Base-by-base conservation (phyloP, 2,113 vertebrate species). In the Malaclemys terrapin region DNA sequence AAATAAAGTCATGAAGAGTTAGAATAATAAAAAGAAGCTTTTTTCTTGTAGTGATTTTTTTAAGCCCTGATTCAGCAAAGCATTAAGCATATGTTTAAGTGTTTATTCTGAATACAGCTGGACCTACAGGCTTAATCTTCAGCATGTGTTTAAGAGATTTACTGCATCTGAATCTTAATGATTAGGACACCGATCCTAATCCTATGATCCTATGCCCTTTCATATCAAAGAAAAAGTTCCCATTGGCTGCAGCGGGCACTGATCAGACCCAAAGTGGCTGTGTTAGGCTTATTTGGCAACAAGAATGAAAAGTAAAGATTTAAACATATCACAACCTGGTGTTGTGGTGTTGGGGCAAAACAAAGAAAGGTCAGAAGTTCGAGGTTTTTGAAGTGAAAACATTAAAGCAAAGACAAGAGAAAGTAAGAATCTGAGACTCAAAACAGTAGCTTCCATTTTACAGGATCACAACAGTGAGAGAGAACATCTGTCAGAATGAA, bases 171-270 rank as follows among this genome's bases (percentile, higher is more conserved):
- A 85, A 65, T 3, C 3, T 50, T 65, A 65, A 35, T 17, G 62
- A 35, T 35, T 65, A 35, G 13, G 31, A 7, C 62, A 65, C 29
- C 35, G 85, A n/a, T 2, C 1, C 56, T 54, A 22, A 38, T 38
- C 38, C 38, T 38, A 38, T 65, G 85, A n/a, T 2, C 1, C 56
- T 54, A 22, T 0, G 0, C 29, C 22, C 82, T 81, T 56, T 52
- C n/a, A 57, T 50, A 79, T 22, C 1, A 75, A n/a, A 79, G 16
- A 78, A 81, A 38, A 85, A 9, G 24, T 94, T 93, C 38, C 22
- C 49, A 79, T 50, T 31, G 35, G 24, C 38, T 85, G 2, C 31
- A 65, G 31, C 16, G 31, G 14, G 62, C 62, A 35, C 31, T n/a
- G 62, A 17, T 35, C 14, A 35, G 3, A 65, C 31, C 31, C 31